These are phyloP conservation scores for Meleagris gallopavo DNA, from an alignment of 2,113 vertebrate genomes.

Conservation along the genomic window DNA sequence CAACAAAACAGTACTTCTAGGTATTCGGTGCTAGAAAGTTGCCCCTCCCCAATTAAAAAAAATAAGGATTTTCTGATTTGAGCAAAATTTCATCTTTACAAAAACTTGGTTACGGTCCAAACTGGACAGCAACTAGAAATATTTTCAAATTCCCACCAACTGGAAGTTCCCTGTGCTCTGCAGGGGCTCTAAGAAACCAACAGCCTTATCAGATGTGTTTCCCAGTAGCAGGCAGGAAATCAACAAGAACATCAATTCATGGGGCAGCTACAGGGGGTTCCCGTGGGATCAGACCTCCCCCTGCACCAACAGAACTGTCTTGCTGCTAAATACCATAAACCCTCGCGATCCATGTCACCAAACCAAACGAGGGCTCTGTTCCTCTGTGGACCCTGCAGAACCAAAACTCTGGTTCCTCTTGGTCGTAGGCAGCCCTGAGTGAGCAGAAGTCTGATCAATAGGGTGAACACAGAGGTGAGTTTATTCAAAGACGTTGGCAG, in stretches of 20 bases:
- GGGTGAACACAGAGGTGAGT: neutral
- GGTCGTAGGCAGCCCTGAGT: too few species aligned
- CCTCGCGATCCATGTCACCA: neutral
- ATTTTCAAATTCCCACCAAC: neutral
- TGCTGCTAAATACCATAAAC: neutral
- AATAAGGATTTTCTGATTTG: neutral
- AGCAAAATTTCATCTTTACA: neutral
- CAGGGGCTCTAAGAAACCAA: neutral
- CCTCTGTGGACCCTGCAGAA: neutral
- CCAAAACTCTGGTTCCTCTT: neutral
- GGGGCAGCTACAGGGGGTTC: neutral
- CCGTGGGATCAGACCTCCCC: neutral
- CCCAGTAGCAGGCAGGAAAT: constrained; percentile 6
- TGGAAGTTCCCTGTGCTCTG: neutral
- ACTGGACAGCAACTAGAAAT: neutral
- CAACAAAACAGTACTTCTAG: neutral
- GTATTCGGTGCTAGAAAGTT: neutral
- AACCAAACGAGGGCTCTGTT: neutral
- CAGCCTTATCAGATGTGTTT: neutral
- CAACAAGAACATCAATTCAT: neutral
- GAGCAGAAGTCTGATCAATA: neutral
- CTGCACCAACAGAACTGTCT: neutral
- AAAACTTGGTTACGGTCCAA: neutral
- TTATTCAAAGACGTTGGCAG: neutral
- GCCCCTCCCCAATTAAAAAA: neutral